Evolutionary conservation across 1,140 invertebrate genomes (phyloP).

Genomic region (Bombus affinis): DNA sequence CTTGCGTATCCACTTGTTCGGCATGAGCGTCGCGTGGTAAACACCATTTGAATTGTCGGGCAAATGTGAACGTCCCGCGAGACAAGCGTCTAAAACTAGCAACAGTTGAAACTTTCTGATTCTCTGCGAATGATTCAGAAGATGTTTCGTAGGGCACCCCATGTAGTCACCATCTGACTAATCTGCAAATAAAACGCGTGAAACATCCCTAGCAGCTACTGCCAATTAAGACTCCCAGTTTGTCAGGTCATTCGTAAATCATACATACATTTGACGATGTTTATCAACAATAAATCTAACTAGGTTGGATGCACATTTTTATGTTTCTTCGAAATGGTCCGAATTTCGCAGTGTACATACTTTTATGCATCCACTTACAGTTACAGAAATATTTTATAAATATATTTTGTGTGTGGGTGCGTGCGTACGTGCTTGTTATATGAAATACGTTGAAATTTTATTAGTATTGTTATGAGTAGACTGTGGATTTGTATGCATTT

Average conservation of each 20-base stretch:
- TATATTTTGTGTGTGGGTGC: too few relatives aligned
- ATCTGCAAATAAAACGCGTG: constrained; percentile 43
- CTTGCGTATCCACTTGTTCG: constrained; percentile 42
- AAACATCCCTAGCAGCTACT: background rate
- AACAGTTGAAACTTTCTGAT: constrained; percentile 5
- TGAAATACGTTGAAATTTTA: background rate
- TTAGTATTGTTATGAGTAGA: background rate
- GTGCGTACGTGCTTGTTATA: background rate
- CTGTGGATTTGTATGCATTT: too few relatives aligned
- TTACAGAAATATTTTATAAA: too few relatives aligned
- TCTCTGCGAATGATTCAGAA: constrained; percentile 51
- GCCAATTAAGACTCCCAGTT: background rate
- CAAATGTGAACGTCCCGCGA: background rate
- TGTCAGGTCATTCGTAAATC: constrained; percentile 5
- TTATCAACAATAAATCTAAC: background rate
- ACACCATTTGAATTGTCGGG: constrained; percentile 30
- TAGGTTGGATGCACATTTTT: background rate
- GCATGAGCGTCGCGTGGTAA: constrained; percentile 28
- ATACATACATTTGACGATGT: background rate
- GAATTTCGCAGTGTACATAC: background rate
- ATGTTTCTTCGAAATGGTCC: background rate
- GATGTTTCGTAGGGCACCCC: constrained; percentile 53
- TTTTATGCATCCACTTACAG: background rate
- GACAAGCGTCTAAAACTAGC: constrained; percentile 41
- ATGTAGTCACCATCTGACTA: constrained; percentile 54